Evolutionary conservation across 2,113 vertebrate genomes (phyloP).

Genomic region (Proteles cristata): DNA sequence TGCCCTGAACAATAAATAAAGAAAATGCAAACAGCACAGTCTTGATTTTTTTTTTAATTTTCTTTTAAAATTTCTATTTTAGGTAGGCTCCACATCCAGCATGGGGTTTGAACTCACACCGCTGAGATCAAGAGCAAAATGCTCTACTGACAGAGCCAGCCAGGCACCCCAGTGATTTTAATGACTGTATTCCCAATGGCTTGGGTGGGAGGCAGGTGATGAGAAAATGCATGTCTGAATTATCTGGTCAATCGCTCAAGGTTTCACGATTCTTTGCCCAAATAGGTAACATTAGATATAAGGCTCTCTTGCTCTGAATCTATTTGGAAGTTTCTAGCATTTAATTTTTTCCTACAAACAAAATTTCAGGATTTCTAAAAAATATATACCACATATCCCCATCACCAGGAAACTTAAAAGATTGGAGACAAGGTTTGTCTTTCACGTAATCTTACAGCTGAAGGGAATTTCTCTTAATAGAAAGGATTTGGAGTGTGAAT

Average conservation of each 20-base stretch:
- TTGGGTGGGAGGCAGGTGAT: not conserved
- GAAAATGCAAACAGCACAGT: not conserved
- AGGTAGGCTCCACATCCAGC: too few relatives aligned
- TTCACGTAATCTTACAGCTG: not conserved
- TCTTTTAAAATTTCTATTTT: too few relatives aligned
- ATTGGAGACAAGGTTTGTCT: not conserved
- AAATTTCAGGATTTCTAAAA: not conserved
- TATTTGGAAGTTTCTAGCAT: not conserved
- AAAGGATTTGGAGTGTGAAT: not conserved
- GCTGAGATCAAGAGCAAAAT: too few relatives aligned
- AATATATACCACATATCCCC: not conserved
- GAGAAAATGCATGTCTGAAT: not conserved
- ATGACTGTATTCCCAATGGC: not conserved
- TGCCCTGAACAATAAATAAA: not conserved
- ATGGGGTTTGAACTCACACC: too few relatives aligned
- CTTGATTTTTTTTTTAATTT: not conserved
- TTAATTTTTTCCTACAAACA: not conserved
- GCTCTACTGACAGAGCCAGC: too few relatives aligned
- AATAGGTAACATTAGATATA: not conserved
- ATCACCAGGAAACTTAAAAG: not conserved
- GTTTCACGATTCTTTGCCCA: not conserved
- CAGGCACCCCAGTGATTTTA: not conserved
- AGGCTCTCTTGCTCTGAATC: not conserved
- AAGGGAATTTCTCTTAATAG: not conserved
- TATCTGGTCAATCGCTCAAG: not conserved